Evolutionary conservation across 1,140 invertebrate species (phyloP).

Genomic region (Gyrodactylus bullatarudis): DNA sequence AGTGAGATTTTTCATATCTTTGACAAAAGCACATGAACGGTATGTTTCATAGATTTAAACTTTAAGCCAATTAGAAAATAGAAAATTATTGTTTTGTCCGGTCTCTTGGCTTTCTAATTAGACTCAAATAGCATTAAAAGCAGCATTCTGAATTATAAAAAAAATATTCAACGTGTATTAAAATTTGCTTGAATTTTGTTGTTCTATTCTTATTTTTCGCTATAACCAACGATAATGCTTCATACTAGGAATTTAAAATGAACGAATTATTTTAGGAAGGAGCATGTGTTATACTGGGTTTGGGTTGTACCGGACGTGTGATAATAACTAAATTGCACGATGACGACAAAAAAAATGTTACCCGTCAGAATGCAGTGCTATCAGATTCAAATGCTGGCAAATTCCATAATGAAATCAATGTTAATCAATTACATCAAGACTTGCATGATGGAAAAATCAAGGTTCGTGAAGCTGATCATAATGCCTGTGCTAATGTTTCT

Average conservation of each 20-base stretch:
- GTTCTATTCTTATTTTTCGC: too few species aligned
- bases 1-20: too few species aligned
- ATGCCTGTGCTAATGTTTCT: slow-evolving; percentile 50
- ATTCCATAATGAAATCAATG: neutral
- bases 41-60: too few species aligned
- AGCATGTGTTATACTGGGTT: slow-evolving; percentile 11
- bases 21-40: too few species aligned
- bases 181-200: too few species aligned
- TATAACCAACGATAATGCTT: neutral
- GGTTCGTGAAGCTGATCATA: slow-evolving; percentile 27
- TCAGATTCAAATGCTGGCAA: neutral
- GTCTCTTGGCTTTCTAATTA: too few species aligned
- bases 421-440: neutral
- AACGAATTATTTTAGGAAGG: slow-evolving; percentile 17
- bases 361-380: slow-evolving; percentile 14
- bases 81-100: too few species aligned
- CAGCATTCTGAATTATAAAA: too few species aligned
- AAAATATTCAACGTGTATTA: too few species aligned
- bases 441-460: neutral
- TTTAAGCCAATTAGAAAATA: too few species aligned
- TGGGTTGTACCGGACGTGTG: neutral
- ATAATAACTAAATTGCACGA: slow-evolving; percentile 34
- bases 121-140: too few species aligned
- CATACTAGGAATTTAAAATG: neutral
- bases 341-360: slow-evolving; percentile 32